Evolutionary conservation across 1,140 invertebrate species (phyloP), one percentile per base, ranked within the genome.

Genomic region (Ips typographus): DNA sequence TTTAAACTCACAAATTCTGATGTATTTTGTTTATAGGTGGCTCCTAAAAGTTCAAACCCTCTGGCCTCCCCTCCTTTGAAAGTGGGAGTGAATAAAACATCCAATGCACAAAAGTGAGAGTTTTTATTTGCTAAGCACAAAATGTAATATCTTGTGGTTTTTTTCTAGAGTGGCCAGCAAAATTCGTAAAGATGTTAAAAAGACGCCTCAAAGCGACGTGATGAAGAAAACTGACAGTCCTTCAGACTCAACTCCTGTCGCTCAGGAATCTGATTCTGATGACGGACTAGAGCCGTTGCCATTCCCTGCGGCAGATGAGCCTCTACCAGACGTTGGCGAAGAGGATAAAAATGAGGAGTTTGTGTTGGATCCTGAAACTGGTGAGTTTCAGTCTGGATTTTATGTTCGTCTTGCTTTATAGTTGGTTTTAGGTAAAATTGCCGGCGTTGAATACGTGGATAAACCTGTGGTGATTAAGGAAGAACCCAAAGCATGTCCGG

Each of bases 341-440:
- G 89, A 88, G 1, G 89, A 86, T 77, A 89, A 89, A 40, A 38
- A 44, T 4, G 81, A 87, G 40, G 85, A 88, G 47, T 86, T 91
- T 47, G 87, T 87, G 4, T 79, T 92, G 49, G 90, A 88, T 76
- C 90, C 90, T 4, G 73, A 84, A 1, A 89, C 89, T 1, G 89
- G 90, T 6, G 59, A 70, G 2, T 41, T 38, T 22, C 38, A 4
- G 40, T 37, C 43, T 22, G 42, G 41, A 59, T 22, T 59, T 58
- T 59, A 1, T 40, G 6, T 2, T n/a, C 39, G 36, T 7, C 5
- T 42, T 2, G 6, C n/a, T 5, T 40, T 53, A 53, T 65, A 22
- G 36, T 40, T 39, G 5, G 5, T 53, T 53, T 39, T 41, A 69
- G 67, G 67, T 55, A 84, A 86, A 68, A 84, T 90, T 22, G 84